Percentiles rank a stretch among this genome's conserved stretches.
Evolutionary conservation across 2,888 invertebrate genomes (phyloP).

Genomic region (Aleiodes testaceus): DNA sequence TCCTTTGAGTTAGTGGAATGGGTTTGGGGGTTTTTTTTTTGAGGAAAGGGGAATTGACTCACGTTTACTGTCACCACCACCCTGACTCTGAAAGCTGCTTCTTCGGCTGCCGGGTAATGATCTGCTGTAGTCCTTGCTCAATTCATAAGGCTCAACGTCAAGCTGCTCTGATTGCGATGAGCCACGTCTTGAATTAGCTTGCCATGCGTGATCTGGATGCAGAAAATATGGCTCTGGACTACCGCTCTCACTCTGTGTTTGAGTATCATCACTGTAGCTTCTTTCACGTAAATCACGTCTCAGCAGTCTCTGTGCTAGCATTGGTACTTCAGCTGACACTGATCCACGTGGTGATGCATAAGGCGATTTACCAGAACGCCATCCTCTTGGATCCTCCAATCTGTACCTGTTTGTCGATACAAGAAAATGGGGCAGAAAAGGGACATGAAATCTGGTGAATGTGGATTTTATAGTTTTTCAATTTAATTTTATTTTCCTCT

Average conservation of each 20-base stretch:
- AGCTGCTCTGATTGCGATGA: slow-evolving; percentile 93
- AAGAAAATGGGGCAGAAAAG: background rate
- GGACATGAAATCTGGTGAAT: background rate
- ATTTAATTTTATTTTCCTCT: no score
- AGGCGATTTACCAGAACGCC: slow-evolving; percentile 82
- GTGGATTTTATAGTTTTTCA: no score
- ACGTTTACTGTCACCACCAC: slow-evolving; percentile 69
- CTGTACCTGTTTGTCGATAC: slow-evolving; percentile 76
- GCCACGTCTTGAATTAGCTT: slow-evolving; percentile 84
- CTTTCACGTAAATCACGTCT: slow-evolving; percentile 83
- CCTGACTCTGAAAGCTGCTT: slow-evolving; percentile 83
- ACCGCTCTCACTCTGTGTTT: slow-evolving; percentile 70
- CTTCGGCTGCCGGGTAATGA: slow-evolving; percentile 89
- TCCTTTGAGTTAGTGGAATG: slow-evolving; percentile 11
- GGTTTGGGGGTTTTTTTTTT: background rate
- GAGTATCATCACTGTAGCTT: slow-evolving; percentile 71
- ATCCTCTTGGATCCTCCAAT: slow-evolving; percentile 83
- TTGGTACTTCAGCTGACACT: slow-evolving; percentile 76
- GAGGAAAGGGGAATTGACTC: slow-evolving; percentile 38
- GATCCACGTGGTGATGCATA: slow-evolving; percentile 88
- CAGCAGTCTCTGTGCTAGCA: slow-evolving; percentile 77
- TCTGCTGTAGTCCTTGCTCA: slow-evolving; percentile 89
- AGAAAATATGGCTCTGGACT: slow-evolving; percentile 78
- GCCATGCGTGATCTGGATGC: slow-evolving; percentile 91
- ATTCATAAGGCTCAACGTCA: slow-evolving; percentile 88